phyloP scores from a whole-genome alignment of 2,888 invertebrate genomes.

The Leptopilina drosophilae region DNA sequence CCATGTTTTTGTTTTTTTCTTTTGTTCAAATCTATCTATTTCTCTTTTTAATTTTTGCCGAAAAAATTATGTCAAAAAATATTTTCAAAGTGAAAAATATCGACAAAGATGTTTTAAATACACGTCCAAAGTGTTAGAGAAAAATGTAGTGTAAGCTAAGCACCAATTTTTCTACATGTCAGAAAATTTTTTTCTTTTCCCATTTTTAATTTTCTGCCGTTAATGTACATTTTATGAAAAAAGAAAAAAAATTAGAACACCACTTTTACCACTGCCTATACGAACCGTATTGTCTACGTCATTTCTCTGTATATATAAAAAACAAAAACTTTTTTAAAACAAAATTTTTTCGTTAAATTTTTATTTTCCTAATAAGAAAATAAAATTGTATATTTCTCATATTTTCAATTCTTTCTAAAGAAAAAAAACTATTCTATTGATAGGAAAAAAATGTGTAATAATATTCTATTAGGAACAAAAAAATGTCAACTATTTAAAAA shows the following conservation, averaged over 20 bases:
- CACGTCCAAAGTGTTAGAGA: constrained; percentile 45
- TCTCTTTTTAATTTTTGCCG: constrained; percentile 26
- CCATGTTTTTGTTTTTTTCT: constrained; percentile 58
- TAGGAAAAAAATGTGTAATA: too few relatives aligned
- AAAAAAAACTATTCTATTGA: too few relatives aligned
- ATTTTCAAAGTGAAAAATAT: background rate
- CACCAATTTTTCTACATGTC: constrained; percentile 45
- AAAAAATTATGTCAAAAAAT: too few relatives aligned
- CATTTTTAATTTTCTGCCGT: background rate
- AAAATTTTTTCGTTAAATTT: background rate
- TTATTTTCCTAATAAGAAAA: constrained; percentile 7
- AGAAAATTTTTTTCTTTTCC: background rate
- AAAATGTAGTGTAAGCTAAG: constrained; percentile 49
- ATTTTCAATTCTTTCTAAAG: background rate
- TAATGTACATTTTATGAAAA: constrained; percentile 42
- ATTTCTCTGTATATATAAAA: constrained; percentile 12
- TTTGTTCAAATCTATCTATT: constrained; percentile 64
- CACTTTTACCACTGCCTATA: constrained; percentile 69
- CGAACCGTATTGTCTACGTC: constrained; percentile 55
- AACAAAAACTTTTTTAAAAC: constrained; percentile 29
- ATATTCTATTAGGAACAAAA: too few relatives aligned
- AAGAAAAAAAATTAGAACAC: constrained; percentile 46
- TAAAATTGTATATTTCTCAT: constrained; percentile 24
- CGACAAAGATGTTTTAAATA: background rate
- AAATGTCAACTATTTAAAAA: too few relatives aligned